These are phyloP conservation scores for Staurois parvus DNA, from an alignment of 2,797 vertebrate genomes.

Conservation along the genomic window DNA sequence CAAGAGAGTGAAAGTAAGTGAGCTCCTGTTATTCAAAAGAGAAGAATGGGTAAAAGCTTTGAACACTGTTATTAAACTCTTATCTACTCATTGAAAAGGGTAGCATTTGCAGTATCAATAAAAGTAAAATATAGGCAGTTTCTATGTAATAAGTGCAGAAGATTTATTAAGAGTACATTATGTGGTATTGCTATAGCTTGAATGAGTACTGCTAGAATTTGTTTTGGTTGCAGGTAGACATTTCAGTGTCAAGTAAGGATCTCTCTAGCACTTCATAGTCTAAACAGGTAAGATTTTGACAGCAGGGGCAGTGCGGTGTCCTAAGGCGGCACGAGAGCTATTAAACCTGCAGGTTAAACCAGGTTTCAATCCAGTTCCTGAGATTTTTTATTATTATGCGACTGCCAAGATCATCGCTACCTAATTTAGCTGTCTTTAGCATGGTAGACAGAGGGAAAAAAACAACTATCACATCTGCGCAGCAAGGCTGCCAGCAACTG, in stretches of 20 bases:
- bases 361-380: slow-evolving; percentile 58
- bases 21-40: too few species aligned
- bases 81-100: too few species aligned
- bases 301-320: slow-evolving; percentile 28
- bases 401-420: slow-evolving; percentile 60
- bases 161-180: neutral
- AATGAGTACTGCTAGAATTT: neutral
- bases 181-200: neutral
- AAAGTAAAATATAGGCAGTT: too few species aligned
- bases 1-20: too few species aligned
- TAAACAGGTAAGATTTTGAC: slow-evolving; percentile 40
- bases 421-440: slow-evolving; percentile 62
- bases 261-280: slow-evolving; percentile 18
- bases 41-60: too few species aligned
- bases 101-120: too few species aligned
- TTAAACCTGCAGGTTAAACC: slow-evolving; percentile 59
- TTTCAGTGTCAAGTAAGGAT: slow-evolving; percentile 17
- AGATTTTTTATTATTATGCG: slow-evolving; percentile 56
- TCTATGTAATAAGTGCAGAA: too few species aligned
- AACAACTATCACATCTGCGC: slow-evolving; percentile 51
- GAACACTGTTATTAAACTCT: too few species aligned
- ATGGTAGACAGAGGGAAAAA: slow-evolving; percentile 12
- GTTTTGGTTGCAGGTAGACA: slow-evolving; percentile 18
- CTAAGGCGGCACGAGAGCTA: slow-evolving; percentile 37
- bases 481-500: slow-evolving; percentile 52